phyloP scores from a whole-genome alignment of 2,888 invertebrate species.

The Heteromyza rotundicornis region DNA sequence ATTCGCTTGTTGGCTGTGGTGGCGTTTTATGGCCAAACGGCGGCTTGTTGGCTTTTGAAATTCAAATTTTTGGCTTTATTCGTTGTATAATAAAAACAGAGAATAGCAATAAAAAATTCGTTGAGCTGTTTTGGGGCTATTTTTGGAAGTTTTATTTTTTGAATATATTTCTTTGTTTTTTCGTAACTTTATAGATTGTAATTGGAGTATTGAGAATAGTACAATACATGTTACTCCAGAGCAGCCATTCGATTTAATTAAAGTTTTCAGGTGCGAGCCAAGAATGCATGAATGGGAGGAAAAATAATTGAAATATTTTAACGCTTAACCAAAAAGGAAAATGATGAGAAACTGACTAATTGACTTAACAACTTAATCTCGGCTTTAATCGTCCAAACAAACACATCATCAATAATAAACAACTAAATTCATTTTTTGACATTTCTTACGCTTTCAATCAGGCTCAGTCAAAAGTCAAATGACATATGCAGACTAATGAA shows the following conservation, averaged over 20 bases:
- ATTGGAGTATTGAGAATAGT: too few species aligned
- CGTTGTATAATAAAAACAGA: constrained; percentile 8
- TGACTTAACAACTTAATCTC: neutral
- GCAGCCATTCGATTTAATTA: neutral
- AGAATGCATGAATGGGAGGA: too few species aligned
- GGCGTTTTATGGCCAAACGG: constrained; percentile 44
- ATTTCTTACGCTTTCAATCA: constrained; percentile 41
- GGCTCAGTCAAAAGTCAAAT: constrained; percentile 39
- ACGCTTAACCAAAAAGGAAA: too few species aligned
- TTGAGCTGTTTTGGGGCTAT: too few species aligned
- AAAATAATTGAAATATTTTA: too few species aligned
- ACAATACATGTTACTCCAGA: too few species aligned
- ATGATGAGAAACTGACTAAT: neutral
- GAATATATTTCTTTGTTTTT: too few species aligned
- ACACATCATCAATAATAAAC: constrained; percentile 41
- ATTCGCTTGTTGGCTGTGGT: neutral
- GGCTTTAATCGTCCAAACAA: neutral
- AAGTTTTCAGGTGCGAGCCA: neutral
- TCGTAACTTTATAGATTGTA: too few species aligned
- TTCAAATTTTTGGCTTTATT: constrained; percentile 43
- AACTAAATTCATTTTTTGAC: constrained; percentile 47
- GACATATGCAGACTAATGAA: constrained; percentile 60
- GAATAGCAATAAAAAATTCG: too few species aligned
- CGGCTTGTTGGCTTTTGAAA: constrained; percentile 54
- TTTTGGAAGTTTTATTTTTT: too few species aligned